These are phyloP conservation scores for Neosilurus hyrtlii DNA, from an alignment of 2,797 vertebrate species.

Conservation along the genomic window DNA sequence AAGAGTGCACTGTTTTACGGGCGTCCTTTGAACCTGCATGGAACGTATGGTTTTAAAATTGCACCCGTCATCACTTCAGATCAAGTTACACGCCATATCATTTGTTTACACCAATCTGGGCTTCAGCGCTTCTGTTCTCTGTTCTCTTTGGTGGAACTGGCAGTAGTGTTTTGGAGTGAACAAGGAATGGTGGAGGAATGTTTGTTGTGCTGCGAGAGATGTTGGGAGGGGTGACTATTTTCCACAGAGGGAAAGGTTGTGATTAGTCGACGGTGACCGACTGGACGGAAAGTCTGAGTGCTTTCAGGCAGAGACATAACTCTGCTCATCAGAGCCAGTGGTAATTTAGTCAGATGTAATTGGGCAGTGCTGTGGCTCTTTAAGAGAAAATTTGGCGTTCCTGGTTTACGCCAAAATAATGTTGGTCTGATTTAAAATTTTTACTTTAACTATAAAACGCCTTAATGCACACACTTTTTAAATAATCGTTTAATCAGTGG, in stretches of 20 bases:
- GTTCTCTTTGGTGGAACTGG: slow-evolving; percentile 13
- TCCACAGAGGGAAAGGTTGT: slow-evolving; percentile 30
- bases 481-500: neutral
- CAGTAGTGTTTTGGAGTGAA: slow-evolving; percentile 27
- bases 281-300: neutral
- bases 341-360: neutral
- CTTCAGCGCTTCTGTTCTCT: slow-evolving; percentile 4
- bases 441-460: neutral
- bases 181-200: slow-evolving; percentile 53
- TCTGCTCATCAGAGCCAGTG: neutral
- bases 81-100: neutral
- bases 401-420: neutral
- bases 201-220: slow-evolving; percentile 56
- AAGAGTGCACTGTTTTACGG: slow-evolving; percentile 36
- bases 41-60: slow-evolving; percentile 19
- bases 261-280: neutral
- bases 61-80: neutral
- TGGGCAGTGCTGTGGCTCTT: neutral
- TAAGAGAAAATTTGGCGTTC: neutral
- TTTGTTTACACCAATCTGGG: neutral
- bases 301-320: neutral
- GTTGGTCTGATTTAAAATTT: neutral
- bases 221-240: slow-evolving; percentile 50
- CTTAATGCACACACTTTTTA: neutral
- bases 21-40: slow-evolving; percentile 32